Evolutionary conservation across 2,888 invertebrate genomes (phyloP).

Genomic region (Parapristionchus giblindavisi): DNA sequence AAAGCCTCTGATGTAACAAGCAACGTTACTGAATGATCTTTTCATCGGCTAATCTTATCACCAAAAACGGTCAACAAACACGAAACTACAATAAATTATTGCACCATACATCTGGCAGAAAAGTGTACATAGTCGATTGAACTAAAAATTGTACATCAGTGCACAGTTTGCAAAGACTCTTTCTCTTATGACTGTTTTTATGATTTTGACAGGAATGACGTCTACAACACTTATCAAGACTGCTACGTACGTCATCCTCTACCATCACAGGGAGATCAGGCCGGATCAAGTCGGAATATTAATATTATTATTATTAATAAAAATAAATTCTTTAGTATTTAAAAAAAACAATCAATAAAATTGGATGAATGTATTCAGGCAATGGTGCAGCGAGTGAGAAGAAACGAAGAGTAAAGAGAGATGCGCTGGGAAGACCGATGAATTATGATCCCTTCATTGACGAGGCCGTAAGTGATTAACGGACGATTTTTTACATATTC

Average conservation of each 20-base stretch:
- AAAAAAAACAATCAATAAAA: background rate
- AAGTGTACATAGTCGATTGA: too few relatives aligned
- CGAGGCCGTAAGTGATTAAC: constrained; percentile 45
- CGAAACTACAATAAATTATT: too few relatives aligned
- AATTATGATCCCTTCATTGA: constrained; percentile 38
- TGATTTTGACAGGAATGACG: constrained; percentile 53
- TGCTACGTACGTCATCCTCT: constrained; percentile 54
- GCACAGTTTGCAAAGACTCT: too few relatives aligned
- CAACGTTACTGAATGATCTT: too few relatives aligned
- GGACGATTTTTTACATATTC: background rate
- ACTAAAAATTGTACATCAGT: too few relatives aligned
- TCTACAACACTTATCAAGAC: constrained; percentile 62
- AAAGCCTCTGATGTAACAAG: too few relatives aligned
- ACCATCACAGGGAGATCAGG: background rate
- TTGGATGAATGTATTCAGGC: constrained; percentile 20
- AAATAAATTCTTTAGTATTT: background rate
- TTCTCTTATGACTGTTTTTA: too few relatives aligned
- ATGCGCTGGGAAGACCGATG: background rate
- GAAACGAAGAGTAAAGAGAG: constrained; percentile 35
- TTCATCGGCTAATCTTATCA: too few relatives aligned
- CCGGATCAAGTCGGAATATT: background rate
- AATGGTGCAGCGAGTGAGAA: constrained; percentile 13
- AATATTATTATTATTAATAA: background rate
- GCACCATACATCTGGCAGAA: too few relatives aligned
- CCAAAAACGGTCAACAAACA: too few relatives aligned